Percentiles rank a stretch among this genome's conserved stretches.
These are phyloP conservation scores for Hirtodrosophila confusa DNA, from an alignment of 2,888 invertebrate genomes.

Conservation along the genomic window DNA sequence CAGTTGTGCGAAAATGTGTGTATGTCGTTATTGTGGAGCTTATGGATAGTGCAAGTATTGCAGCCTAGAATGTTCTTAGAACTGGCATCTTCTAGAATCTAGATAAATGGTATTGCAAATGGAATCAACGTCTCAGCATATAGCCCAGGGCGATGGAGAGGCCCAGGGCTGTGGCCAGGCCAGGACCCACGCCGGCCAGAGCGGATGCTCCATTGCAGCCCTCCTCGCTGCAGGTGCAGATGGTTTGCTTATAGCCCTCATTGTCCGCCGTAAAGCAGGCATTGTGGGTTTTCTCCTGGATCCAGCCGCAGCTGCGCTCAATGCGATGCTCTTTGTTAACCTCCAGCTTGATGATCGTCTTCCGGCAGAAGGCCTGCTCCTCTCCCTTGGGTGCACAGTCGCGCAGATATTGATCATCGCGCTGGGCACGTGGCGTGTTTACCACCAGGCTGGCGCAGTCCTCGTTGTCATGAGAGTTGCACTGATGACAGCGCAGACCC, in stretches of 20 bases:
- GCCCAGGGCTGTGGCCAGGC: slow-evolving; percentile 36
- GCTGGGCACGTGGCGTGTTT: slow-evolving; percentile 84
- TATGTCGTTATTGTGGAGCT: slow-evolving; percentile 9
- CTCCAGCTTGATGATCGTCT: slow-evolving; percentile 87
- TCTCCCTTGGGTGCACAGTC: slow-evolving; percentile 84
- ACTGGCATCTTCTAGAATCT: neutral
- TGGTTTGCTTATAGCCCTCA: slow-evolving; percentile 87
- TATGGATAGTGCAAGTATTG: slow-evolving; percentile 27
- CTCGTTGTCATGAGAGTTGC: slow-evolving; percentile 89
- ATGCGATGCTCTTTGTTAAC: slow-evolving; percentile 84
- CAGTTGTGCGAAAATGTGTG: slow-evolving; percentile 8
- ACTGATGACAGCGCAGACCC: slow-evolving; percentile 89
- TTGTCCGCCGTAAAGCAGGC: slow-evolving; percentile 87
- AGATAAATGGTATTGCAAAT: neutral
- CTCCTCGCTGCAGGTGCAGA: slow-evolving; percentile 87
- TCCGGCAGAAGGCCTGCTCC: slow-evolving; percentile 87
- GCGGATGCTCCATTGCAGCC: slow-evolving; percentile 85
- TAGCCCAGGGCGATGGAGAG: slow-evolving; percentile 30
- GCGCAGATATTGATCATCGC: slow-evolving; percentile 84
- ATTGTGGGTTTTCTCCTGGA: slow-evolving; percentile 64
- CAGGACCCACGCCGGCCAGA: slow-evolving; percentile 23
- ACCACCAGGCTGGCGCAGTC: slow-evolving; percentile 87
- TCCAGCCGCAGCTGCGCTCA: slow-evolving; percentile 87
- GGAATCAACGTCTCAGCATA: slow-evolving; percentile 50
- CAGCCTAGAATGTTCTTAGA: neutral